These are phyloP conservation scores for Chloroceryle aenea DNA, from an alignment of 2,113 vertebrate genomes.

Conservation along the genomic window DNA sequence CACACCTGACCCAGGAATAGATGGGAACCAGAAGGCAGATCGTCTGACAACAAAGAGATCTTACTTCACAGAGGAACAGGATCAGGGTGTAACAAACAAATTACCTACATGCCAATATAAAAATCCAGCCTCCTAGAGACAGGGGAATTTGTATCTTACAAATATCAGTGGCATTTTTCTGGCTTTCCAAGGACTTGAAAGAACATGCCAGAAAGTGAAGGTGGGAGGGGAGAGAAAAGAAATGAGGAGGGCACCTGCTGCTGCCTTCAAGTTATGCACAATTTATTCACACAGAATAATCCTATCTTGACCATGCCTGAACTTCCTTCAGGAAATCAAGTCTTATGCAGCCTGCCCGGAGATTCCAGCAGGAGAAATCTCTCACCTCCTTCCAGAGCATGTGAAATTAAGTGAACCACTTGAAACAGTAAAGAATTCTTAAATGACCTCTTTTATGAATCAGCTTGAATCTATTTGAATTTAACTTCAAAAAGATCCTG, in stretches of 20 bases:
- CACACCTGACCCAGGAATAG: not conserved
- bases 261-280: not conserved
- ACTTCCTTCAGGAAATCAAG: not conserved
- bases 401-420: not conserved
- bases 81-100: not conserved
- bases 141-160: not conserved
- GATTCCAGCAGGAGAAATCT: not conserved
- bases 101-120: accelerated
- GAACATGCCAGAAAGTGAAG: not conserved
- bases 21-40: not conserved
- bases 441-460: not conserved
- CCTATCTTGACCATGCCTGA: not conserved
- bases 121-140: not conserved
- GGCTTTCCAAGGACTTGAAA: not conserved
- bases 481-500: conserved; percentile 39
- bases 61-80: not conserved
- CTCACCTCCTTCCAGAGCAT: not conserved
- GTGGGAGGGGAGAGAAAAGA: not conserved
- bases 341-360: not conserved
- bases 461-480: conserved; percentile 26
- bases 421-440: conserved; percentile 16
- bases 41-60: not conserved
- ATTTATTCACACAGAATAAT: not conserved
- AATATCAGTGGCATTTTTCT: not conserved
- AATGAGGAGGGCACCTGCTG: not conserved